phyloP scores from a whole-genome alignment of 2,797 vertebrate genomes.

The Leontocebus nigricollis region DNA sequence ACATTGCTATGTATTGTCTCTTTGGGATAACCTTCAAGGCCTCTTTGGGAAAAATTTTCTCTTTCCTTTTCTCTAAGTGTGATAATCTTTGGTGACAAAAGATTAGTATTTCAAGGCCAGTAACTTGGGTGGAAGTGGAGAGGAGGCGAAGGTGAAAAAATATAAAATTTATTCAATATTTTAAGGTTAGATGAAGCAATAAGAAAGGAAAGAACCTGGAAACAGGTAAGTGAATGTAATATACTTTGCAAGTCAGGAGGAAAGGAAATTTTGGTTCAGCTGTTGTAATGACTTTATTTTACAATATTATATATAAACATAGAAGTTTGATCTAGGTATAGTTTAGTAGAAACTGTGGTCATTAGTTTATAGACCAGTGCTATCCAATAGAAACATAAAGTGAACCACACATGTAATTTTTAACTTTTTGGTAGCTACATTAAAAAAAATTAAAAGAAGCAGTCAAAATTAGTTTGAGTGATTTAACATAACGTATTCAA shows the following conservation, averaged over 20 bases:
- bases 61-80: background rate
- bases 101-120: constrained; percentile 5
- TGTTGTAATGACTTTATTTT: constrained; percentile 32
- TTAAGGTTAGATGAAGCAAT: background rate
- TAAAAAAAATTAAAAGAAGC: constrained; percentile 18
- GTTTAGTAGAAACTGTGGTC: background rate
- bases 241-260: background rate
- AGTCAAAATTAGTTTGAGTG: constrained; percentile 25
- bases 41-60: background rate
- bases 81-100: background rate
- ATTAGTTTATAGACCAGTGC: background rate
- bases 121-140: constrained; percentile 7
- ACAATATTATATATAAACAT: background rate
- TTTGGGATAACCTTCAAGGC: background rate
- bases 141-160: background rate
- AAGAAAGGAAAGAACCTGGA: background rate
- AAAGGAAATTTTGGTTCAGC: constrained; percentile 20
- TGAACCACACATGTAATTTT: background rate
- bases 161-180: background rate
- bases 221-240: background rate
- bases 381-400: background rate
- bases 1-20: background rate
- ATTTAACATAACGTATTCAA: background rate
- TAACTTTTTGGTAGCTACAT: background rate
- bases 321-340: background rate